Conservation (phyloP, 2,113 vertebrate genomes). For the Rhea americana region DNA sequence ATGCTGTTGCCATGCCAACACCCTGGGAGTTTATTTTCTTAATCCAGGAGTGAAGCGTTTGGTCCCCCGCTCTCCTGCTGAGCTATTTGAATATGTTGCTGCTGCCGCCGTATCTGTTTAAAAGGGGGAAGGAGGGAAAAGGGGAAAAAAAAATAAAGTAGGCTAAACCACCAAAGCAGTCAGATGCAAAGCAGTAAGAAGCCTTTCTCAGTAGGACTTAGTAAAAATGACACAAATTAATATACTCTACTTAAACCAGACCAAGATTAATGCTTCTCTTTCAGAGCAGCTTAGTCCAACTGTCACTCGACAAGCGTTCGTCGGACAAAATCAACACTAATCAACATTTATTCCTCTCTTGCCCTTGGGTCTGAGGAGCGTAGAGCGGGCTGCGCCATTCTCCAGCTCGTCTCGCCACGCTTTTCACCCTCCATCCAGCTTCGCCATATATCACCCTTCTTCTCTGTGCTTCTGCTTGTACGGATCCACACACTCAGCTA, state of each 20-base stretch:
- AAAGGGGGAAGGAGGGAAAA: slow-evolving; percentile 55
- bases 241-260: slow-evolving; percentile 99
- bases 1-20: slow-evolving; percentile 96
- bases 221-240: slow-evolving; percentile 99
- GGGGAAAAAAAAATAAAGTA: slow-evolving; percentile 45
- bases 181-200: slow-evolving; percentile 85
- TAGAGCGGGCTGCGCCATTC: slow-evolving; percentile 78
- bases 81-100: slow-evolving; percentile 84
- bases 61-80: slow-evolving; percentile 89
- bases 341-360: slow-evolving; percentile 99
- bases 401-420: slow-evolving; percentile 86
- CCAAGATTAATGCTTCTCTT: slow-evolving; percentile 99
- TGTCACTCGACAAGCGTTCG: slow-evolving; percentile 94
- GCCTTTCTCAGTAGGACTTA: slow-evolving; percentile 88
- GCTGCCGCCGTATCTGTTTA: slow-evolving; percentile 75
- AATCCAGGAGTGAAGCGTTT: slow-evolving; percentile 91
- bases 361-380: slow-evolving; percentile 92
- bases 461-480: slow-evolving; percentile 78
- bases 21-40: slow-evolving; percentile 97
- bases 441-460: slow-evolving; percentile 91
- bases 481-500: slow-evolving; percentile 80
- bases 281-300: slow-evolving; percentile 96
- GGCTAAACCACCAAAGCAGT: slow-evolving; percentile 78
- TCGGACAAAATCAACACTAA: slow-evolving; percentile 99
- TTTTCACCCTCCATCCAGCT: slow-evolving; percentile 95